phyloP scores from a whole-genome alignment of 1,140 invertebrate species.

The Aphaenogaster rudis region DNA sequence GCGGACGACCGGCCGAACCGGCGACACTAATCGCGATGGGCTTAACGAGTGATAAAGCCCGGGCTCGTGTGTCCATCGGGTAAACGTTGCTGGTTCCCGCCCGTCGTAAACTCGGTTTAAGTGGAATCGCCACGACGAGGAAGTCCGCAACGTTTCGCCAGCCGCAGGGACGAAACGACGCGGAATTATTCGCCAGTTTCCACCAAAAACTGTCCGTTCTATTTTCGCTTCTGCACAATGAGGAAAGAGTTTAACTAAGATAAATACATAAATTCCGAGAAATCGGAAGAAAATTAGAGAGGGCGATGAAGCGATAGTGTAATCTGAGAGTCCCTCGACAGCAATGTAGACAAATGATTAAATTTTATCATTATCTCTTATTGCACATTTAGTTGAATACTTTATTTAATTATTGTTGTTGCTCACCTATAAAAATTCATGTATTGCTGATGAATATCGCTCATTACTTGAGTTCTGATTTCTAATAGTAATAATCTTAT shows the following conservation, averaged over 20 bases:
- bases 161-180: background rate
- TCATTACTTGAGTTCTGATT: background rate
- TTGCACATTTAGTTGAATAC: background rate
- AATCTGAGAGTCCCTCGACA: background rate
- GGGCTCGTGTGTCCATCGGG: constrained; percentile 54
- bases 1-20: background rate
- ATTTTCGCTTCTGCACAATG: background rate
- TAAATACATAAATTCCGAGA: background rate
- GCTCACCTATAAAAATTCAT: background rate
- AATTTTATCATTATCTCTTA: constrained; percentile 8
- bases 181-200: constrained; percentile 29
- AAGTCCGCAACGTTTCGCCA: constrained; percentile 24
- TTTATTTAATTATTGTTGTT: background rate
- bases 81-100: constrained; percentile 47
- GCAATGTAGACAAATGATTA: background rate
- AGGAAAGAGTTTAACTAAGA: background rate
- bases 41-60: constrained; percentile 61
- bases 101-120: constrained; percentile 59
- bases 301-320: too few species aligned
- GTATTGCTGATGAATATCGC: background rate
- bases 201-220: background rate
- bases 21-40: constrained; percentile 57
- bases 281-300: background rate
- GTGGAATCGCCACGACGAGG: constrained; percentile 36
- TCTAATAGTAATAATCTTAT: background rate